These are phyloP conservation scores for Emydoidea blandingii DNA, from an alignment of 2,797 vertebrate genomes.

Conservation along the genomic window DNA sequence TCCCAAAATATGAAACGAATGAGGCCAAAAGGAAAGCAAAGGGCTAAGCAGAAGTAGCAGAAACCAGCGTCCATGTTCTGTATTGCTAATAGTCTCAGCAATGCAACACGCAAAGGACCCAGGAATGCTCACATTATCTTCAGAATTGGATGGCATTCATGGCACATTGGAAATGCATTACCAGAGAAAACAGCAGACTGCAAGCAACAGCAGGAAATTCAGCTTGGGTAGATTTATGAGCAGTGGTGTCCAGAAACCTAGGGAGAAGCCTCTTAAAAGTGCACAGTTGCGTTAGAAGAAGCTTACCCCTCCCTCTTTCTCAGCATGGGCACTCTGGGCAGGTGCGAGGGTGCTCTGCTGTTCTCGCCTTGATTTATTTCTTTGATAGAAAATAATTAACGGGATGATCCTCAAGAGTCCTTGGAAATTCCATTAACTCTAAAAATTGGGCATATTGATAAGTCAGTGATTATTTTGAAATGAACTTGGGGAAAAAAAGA, in stretches of 20 bases:
- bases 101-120: not conserved
- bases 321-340: constrained; percentile 18
- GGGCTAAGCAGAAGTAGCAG: not conserved
- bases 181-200: not conserved
- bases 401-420: constrained; percentile 17
- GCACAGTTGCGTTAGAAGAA: not conserved
- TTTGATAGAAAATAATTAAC: constrained; percentile 65
- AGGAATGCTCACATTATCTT: not conserved
- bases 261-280: constrained; percentile 47
- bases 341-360: constrained; percentile 29
- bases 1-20: not conserved
- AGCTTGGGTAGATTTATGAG: constrained; percentile 61
- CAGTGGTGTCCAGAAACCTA: not conserved
- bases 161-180: constrained; percentile 35
- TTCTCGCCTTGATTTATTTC: constrained; percentile 55
- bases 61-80: not conserved
- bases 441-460: constrained; percentile 53
- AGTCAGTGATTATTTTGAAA: constrained; percentile 48
- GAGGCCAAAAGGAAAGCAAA: constrained; percentile 11
- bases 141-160: not conserved
- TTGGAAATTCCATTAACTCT: constrained; percentile 52
- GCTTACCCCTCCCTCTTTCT: constrained; percentile 9
- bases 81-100: not conserved
- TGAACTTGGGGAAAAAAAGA: constrained; percentile 5
- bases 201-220: constrained; percentile 49